Base-by-base conservation (phyloP, 2,888 invertebrate genomes). In the Orthosia gothica region DNA sequence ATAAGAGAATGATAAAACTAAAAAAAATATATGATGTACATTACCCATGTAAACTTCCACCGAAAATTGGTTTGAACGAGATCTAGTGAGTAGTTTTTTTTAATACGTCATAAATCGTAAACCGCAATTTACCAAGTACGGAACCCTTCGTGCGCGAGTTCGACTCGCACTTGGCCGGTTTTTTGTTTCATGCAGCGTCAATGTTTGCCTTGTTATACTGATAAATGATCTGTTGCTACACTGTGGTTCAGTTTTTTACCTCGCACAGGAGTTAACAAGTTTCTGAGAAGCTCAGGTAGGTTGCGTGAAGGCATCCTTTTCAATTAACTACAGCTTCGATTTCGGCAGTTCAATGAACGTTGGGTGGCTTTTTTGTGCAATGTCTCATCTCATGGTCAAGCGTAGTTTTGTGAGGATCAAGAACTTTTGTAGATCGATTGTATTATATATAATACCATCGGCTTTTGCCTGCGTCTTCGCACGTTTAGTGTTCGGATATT, bases 211-310 rank as follows among this genome's bases (percentile, higher is more conserved):
- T 80, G 52, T 71, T 61, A n/a, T 32, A 16, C 40, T 32, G 61
- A 64, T 61, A 76, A 71, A 71, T 49, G 49, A 26, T 20, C 59
- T 82, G 55, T 55, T 12, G 9, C 23, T 49, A n/a, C 49, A 40
- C 54, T 67, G 63, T 68, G 54, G 55, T 45, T n/a, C 20, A 12
- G 9, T 59, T 82, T 82, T 82, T 82, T 83, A 66, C 18, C 11
- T 52, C 16, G 7, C 18, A 13, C 81, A 68, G 57, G 47, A 81
- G 66, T 71, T 83, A 82, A 82, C 64, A 64, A 71, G 75, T 54
- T 83, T 83, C 83, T 57, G 61, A 78, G 83, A 85, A 86, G 18
- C 82, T 72, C 86, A 86, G 87, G 83, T 79, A 86, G 68, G 58
- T 67, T 82, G 66, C 82, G 77, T 85, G 83, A 83, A 73, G 85